A percentile compares a stretch with the other conserved stretches of the same genome.
Conservation (phyloP, 2,797 vertebrate genomes). For the Acomys russatus region DNA sequence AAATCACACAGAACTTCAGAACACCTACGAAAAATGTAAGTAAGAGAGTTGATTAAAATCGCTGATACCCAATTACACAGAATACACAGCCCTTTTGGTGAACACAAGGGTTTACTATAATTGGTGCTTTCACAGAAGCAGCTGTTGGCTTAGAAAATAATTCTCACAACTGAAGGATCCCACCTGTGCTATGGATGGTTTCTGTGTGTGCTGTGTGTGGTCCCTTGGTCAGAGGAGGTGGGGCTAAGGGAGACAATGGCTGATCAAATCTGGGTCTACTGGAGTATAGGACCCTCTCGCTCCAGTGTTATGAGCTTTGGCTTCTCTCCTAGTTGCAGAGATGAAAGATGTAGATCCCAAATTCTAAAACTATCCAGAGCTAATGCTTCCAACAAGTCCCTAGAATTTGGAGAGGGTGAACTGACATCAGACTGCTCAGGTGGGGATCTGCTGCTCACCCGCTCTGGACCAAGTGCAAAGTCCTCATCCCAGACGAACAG, state of each 20-base stretch:
- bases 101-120: not conserved
- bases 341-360: not conserved
- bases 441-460: not conserved
- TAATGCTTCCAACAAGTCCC: not conserved
- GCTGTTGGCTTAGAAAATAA: conserved; percentile 5
- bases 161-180: not conserved
- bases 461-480: not conserved
- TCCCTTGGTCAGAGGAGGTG: not conserved
- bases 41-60: not conserved
- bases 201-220: fast-evolving
- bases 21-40: not conserved
- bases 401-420: not conserved
- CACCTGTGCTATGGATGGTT: too few relatives aligned
- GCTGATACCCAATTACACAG: not conserved
- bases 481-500: not conserved
- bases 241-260: not conserved
- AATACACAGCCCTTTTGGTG: not conserved
- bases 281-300: not conserved
- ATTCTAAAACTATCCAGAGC: not conserved
- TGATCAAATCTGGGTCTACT: not conserved
- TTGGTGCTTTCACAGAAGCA: not conserved
- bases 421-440: not conserved
- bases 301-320: not conserved
- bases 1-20: conserved; percentile 30
- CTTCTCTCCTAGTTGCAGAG: not conserved